phyloP scores from a whole-genome alignment of 2,113 vertebrate genomes.

The Heterochromis multidens region DNA sequence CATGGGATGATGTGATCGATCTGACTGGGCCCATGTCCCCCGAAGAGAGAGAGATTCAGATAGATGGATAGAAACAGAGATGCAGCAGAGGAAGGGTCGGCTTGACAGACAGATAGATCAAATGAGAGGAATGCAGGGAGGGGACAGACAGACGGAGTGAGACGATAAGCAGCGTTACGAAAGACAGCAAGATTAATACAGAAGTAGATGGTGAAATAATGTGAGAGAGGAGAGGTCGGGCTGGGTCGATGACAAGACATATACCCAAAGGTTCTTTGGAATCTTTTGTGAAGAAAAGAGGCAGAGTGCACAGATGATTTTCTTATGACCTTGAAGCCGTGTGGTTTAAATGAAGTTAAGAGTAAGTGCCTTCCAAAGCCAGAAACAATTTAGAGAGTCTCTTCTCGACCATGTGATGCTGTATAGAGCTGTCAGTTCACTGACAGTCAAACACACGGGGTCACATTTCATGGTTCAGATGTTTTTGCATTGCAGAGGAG shows the following conservation, averaged over 20 bases:
- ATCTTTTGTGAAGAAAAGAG: neutral
- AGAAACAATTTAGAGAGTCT: constrained; percentile 14
- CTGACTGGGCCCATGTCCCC: constrained; percentile 37
- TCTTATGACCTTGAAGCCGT: constrained; percentile 19
- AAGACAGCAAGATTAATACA: constrained; percentile 39
- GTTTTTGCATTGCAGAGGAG: constrained; percentile 10
- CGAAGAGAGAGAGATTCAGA: constrained; percentile 33
- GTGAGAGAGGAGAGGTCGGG: constrained; percentile 9
- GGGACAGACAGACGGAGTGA: constrained; percentile 27
- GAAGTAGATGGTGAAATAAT: constrained; percentile 30
- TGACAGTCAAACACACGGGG: neutral
- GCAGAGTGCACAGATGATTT: neutral
- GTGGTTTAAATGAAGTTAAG: neutral
- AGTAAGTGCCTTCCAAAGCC: neutral
- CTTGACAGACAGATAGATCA: constrained; percentile 54
- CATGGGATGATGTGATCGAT: constrained; percentile 51
- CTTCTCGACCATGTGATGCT: neutral
- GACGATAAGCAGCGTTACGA: constrained; percentile 4
- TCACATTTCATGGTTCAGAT: constrained; percentile 22
- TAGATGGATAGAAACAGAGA: constrained; percentile 47
- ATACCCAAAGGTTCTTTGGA: neutral
- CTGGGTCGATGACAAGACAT: neutral
- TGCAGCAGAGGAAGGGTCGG: constrained; percentile 18
- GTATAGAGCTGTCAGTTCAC: neutral
- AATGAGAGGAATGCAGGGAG: constrained; percentile 3